Conservation (phyloP, 2,113 vertebrate species). For the Sphyrna mokarran region DNA sequence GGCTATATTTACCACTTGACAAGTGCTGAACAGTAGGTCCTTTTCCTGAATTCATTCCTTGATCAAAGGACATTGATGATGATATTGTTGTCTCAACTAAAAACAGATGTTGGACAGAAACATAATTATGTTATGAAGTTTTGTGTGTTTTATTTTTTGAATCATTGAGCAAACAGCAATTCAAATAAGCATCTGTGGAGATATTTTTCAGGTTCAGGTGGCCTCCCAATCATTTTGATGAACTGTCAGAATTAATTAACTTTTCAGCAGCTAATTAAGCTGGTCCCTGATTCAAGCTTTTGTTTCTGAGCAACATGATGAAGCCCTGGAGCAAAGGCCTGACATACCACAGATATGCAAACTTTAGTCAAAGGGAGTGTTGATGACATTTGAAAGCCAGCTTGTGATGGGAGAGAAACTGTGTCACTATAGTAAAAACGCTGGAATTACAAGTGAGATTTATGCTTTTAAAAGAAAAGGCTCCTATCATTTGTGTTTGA, state of each 20-base stretch:
- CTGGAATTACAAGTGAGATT: background rate
- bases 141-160: background rate
- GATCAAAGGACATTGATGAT: background rate
- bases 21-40: background rate
- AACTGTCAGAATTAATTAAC: slow-evolving; percentile 51
- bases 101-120: too few species aligned
- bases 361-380: slow-evolving; percentile 33
- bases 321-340: slow-evolving; percentile 37
- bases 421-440: background rate
- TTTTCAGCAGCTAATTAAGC: slow-evolving; percentile 46
- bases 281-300: slow-evolving; percentile 39
- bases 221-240: slow-evolving; percentile 43
- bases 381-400: slow-evolving; percentile 43
- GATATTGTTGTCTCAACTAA: background rate
- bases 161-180: background rate
- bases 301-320: slow-evolving; percentile 38
- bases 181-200: background rate
- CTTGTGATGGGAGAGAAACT: slow-evolving; percentile 38
- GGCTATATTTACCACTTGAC: background rate
- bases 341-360: slow-evolving; percentile 44
- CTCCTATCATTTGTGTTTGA: slow-evolving; percentile 27
- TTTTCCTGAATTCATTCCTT: background rate
- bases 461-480: background rate
- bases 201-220: background rate
- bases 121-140: background rate